Evolutionary conservation across 1,140 invertebrate genomes (phyloP), one percentile per base, ranked within the genome.

Genomic region (Meteorus sp.): DNA sequence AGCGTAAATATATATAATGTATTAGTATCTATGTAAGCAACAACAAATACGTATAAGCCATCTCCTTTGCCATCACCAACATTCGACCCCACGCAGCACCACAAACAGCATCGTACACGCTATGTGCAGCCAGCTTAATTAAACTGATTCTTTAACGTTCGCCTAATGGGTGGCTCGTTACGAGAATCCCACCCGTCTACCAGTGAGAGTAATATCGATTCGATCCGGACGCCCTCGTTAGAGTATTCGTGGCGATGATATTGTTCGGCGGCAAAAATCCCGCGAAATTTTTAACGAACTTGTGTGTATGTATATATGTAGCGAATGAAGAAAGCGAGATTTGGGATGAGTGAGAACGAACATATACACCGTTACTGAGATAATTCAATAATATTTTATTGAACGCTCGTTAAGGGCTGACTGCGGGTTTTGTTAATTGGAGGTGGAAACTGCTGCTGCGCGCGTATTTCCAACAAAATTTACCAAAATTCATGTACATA

Each of bases 351-450:
- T n/a, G n/a, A n/a, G n/a, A n/a, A n/a, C n/a, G n/a, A n/a, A n/a
- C n/a, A 61, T 39, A 61, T 57, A 54, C 48, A 53, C 45, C 33
- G 41, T 57, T 52, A 33, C 33, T 7, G 44, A 62, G 45, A 56
- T 62, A 62, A 62, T 59, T 62, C 56, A 58, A 62, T 58, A 62
- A 51, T 48, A 62, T 56, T 47, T 57, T 59, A 62, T 59, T 54
- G 56, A 48, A 55, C 56, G 56, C 61, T 62, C 61, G 61, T 62
- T 62, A 62, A 45, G 61, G 52, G 31, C 56, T 31, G 52, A 59
- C 61, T 45, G 50, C 56, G 53, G 41, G 37, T 37, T 55, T 23
- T 53, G 33, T 56, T 62, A 62, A 62, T 62, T 62, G 56, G 61
- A 23, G 43, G 56, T 50, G 39, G 25, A 9, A 48, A 31, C 45